Percentiles rank a stretch among this genome's conserved stretches.
Conservation (phyloP, 2,797 vertebrate genomes). For the Champsocephalus gunnari region DNA sequence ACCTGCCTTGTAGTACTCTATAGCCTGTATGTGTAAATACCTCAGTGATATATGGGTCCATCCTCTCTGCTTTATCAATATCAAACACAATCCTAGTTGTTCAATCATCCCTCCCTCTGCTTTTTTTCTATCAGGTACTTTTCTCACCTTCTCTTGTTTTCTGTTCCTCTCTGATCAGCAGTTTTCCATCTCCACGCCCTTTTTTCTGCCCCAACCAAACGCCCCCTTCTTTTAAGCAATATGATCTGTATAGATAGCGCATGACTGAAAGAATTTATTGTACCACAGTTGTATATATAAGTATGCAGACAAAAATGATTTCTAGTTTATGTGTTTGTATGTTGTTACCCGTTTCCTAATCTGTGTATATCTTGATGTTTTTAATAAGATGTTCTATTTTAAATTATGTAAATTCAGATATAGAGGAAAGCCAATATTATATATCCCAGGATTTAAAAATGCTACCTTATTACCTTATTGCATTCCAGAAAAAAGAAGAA, state of each 20-base stretch:
- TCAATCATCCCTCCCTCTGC: slow-evolving; percentile 65
- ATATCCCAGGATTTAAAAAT: slow-evolving; percentile 93
- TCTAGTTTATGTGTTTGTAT: slow-evolving; percentile 99
- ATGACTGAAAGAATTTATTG: slow-evolving; percentile 99
- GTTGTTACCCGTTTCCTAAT: slow-evolving; percentile 99
- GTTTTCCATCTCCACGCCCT: slow-evolving; percentile 79
- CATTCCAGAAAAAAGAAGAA: slow-evolving; percentile 89
- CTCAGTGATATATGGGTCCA: slow-evolving; percentile 98
- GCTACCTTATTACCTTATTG: slow-evolving; percentile 90
- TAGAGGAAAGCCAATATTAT: slow-evolving; percentile 90
- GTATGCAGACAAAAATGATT: slow-evolving; percentile 97
- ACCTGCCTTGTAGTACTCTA: slow-evolving; percentile 95
- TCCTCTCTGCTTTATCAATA: slow-evolving; percentile 81
- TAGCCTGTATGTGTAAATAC: slow-evolving; percentile 99
- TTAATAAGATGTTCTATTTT: slow-evolving; percentile 99
- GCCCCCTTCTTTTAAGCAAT: slow-evolving; percentile 99
- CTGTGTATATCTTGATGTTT: slow-evolving; percentile 99
- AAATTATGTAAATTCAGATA: slow-evolving; percentile 99
- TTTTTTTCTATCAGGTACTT: slow-evolving; percentile 67
- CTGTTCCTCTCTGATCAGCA: slow-evolving; percentile 41
- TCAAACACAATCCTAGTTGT: slow-evolving; percentile 67
- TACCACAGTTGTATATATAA: slow-evolving; percentile 98
- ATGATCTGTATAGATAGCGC: slow-evolving; percentile 99
- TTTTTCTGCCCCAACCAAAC: slow-evolving; percentile 84
- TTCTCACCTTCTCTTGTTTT: slow-evolving; percentile 26